Base-by-base conservation (phyloP, 2,888 invertebrate genomes). In the Callyntrura guangdongensis region DNA sequence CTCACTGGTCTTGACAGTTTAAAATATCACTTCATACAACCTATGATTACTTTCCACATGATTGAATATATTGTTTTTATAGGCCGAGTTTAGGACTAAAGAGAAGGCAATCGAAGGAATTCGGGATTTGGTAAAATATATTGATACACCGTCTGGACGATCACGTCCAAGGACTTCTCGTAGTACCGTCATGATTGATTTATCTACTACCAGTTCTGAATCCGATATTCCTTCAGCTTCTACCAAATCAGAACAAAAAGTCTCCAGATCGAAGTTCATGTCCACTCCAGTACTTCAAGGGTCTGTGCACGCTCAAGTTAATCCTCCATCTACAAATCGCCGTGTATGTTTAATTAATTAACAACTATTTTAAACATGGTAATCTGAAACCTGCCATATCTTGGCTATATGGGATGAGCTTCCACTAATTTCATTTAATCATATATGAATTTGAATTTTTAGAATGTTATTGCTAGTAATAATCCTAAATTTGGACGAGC, bases 401-500 rank as follows among this genome's bases (percentile, higher is more conserved):
- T n/a, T n/a, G n/a, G n/a, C n/a, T n/a, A n/a, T n/a, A n/a, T n/a
- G n/a, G n/a, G n/a, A n/a, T n/a, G n/a, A n/a, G n/a, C n/a, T n/a
- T n/a, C n/a, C n/a, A n/a, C n/a, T n/a, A n/a, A n/a, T n/a, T n/a
- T n/a, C n/a, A n/a, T n/a, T n/a, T n/a, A n/a, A n/a, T n/a, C 79
- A 25, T 25, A 25, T 25, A 56, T 12, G 47, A 36, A 49, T 47
- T 49, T 96, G 22, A 96, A 25, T 94, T 96, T 27, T 95, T 95
- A 94, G 27, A 93, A 97, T 95, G 97, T 97, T 1, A 95, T 96
- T 45, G 96, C 97, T 0, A 96, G 97, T 0, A 96, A 97, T 0
- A 97, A 97, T 94, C 96, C 96, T 0, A 96, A 97, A 0, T 97
- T 98, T 94, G 96, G 98, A 17, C 96, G 98, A 27, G 98, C 98